Conservation (phyloP, 1,140 invertebrate genomes). For the Zaprionus davidi region DNA sequence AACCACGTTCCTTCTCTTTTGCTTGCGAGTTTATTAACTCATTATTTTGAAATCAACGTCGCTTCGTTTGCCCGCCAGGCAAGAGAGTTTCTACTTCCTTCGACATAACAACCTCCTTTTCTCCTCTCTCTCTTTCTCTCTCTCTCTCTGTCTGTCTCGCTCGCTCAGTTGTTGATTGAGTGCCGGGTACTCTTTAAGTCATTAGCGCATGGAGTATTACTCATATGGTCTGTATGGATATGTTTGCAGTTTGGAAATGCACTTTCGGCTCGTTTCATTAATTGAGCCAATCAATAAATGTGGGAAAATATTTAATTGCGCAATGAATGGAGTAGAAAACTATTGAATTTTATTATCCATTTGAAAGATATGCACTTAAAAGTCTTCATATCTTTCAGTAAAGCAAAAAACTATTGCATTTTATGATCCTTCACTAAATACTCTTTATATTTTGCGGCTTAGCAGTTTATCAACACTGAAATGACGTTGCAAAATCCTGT, state of each 20-base stretch:
- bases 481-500: neutral
- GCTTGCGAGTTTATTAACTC: conserved; percentile 73
- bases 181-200: conserved; percentile 57
- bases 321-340: neutral
- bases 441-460: too few species aligned
- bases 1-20: conserved; percentile 28
- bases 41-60: conserved; percentile 77
- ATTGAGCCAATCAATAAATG: conserved; percentile 70
- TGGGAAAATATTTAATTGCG: conserved; percentile 50
- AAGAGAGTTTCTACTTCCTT: conserved; percentile 60
- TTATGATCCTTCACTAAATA: too few species aligned
- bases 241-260: conserved; percentile 27
- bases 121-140: neutral
- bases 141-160: neutral
- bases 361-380: neutral
- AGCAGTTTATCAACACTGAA: conserved; percentile 8
- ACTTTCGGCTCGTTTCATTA: conserved; percentile 39
- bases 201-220: conserved; percentile 60
- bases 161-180: conserved; percentile 58
- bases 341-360: conserved; percentile 10
- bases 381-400: conserved; percentile 6
- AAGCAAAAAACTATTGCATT: too few species aligned
- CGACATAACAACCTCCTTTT: conserved; percentile 30
- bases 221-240: conserved; percentile 35
- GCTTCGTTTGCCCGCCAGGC: conserved; percentile 50